phyloP scores from a whole-genome alignment of 2,888 invertebrate species.

The Incurvaria masculella region DNA sequence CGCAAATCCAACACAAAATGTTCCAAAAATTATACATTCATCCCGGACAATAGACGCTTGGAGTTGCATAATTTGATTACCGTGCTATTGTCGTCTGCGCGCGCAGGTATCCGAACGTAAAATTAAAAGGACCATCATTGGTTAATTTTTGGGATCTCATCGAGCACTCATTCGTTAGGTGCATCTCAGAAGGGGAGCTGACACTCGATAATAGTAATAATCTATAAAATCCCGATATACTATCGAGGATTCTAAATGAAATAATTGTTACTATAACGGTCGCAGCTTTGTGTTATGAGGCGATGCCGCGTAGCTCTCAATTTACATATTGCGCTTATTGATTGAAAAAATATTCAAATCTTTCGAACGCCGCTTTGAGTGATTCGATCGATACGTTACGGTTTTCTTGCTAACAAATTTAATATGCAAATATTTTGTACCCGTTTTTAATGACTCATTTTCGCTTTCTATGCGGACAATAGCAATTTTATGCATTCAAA shows the following conservation, averaged over 20 bases:
- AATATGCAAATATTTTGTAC: constrained; percentile 20
- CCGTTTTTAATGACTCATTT: constrained; percentile 9
- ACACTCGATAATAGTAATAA: constrained; percentile 25
- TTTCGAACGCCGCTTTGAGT: constrained; percentile 36
- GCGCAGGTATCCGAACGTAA: constrained; percentile 53
- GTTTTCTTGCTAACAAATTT: constrained; percentile 32
- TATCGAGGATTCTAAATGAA: constrained; percentile 49
- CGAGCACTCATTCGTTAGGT: constrained; percentile 35
- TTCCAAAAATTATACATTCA: constrained; percentile 50
- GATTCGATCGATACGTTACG: constrained; percentile 48
- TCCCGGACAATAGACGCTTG: constrained; percentile 40
- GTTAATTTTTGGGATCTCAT: constrained; percentile 52
- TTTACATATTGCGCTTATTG: constrained; percentile 56
- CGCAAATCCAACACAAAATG: background rate
- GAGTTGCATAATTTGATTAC: constrained; percentile 56
- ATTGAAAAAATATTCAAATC: constrained; percentile 55
- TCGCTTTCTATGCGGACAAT: background rate
- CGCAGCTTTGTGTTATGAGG: constrained; percentile 35
- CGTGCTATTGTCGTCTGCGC: constrained; percentile 40
- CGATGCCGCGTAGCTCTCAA: constrained; percentile 31
- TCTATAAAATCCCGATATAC: constrained; percentile 24
- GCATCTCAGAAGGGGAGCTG: constrained; percentile 21
- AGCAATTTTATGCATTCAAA: constrained; percentile 9
- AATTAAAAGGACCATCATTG: constrained; percentile 54
- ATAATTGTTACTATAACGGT: constrained; percentile 53